Conservation (phyloP, 1,140 invertebrate genomes). For the Brachionus rotundiformis region DNA sequence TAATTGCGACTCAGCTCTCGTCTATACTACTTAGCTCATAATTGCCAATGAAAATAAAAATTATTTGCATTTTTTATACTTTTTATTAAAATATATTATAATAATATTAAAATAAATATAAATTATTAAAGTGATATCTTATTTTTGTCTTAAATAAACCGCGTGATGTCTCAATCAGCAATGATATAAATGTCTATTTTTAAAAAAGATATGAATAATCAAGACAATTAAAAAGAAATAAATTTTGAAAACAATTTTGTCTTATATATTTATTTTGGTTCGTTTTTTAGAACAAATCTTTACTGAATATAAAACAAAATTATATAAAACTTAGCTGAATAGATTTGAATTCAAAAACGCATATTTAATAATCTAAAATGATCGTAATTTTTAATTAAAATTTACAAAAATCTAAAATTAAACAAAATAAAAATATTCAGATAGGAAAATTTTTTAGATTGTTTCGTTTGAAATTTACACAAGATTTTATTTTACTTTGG, state of each 20-base stretch:
- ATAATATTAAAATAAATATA: neutral
- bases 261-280: neutral
- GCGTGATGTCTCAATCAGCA: neutral
- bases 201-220: no score
- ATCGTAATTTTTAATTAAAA: neutral
- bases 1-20: neutral
- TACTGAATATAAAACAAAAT: neutral
- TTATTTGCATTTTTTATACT: neutral
- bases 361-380: neutral
- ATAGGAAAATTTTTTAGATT: neutral
- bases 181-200: no score
- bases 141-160: neutral
- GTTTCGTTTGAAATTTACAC: neutral
- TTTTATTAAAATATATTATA: constrained; percentile 14
- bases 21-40: neutral
- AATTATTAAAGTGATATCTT: neutral
- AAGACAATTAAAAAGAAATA: no score
- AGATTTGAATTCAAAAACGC: neutral
- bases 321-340: neutral
- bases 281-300: neutral
- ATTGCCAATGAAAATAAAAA: neutral
- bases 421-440: neutral
- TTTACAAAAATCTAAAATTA: neutral
- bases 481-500: neutral
- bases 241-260: no score